phyloP scores from a whole-genome alignment of 2,797 vertebrate genomes.

The Myoxocephalus aenaeus region DNA sequence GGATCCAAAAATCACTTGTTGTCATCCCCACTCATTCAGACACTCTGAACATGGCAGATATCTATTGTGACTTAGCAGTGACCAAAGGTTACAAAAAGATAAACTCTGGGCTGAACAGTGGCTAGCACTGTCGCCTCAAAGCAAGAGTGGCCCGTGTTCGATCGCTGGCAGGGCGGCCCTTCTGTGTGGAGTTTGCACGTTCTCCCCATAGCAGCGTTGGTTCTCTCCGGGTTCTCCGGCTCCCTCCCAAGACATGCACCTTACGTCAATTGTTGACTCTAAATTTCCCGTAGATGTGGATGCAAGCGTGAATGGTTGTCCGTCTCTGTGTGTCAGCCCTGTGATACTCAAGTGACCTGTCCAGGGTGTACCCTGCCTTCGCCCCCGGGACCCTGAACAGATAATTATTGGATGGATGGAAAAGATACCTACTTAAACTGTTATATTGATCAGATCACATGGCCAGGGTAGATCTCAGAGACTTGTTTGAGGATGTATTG shows the following conservation, averaged over 20 bases:
- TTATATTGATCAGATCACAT: background rate
- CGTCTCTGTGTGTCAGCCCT: too few relatives aligned
- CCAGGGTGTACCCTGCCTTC: too few relatives aligned
- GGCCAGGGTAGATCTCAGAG: background rate
- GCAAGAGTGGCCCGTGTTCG: background rate
- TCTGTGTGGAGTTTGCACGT: background rate
- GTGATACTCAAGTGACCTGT: too few relatives aligned
- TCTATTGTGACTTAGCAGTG: background rate
- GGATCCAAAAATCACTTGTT: constrained; percentile 15
- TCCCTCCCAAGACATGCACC: background rate
- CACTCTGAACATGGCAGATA: constrained; percentile 25
- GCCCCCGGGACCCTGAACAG: too few relatives aligned
- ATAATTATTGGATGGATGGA: too few relatives aligned
- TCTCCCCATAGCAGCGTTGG: background rate
- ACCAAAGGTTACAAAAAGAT: background rate
- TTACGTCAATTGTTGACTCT: background rate
- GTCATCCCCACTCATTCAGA: constrained; percentile 27
- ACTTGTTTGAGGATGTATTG: background rate
- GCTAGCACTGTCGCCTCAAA: background rate
- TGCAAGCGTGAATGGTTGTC: too few relatives aligned
- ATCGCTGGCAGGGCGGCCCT: background rate
- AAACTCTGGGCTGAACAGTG: background rate
- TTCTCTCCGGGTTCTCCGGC: background rate
- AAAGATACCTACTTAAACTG: too few relatives aligned
- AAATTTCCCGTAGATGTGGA: background rate